phyloP scores from a whole-genome alignment of 2,113 vertebrate genomes.

The Serranochromis macrocephalus region DNA sequence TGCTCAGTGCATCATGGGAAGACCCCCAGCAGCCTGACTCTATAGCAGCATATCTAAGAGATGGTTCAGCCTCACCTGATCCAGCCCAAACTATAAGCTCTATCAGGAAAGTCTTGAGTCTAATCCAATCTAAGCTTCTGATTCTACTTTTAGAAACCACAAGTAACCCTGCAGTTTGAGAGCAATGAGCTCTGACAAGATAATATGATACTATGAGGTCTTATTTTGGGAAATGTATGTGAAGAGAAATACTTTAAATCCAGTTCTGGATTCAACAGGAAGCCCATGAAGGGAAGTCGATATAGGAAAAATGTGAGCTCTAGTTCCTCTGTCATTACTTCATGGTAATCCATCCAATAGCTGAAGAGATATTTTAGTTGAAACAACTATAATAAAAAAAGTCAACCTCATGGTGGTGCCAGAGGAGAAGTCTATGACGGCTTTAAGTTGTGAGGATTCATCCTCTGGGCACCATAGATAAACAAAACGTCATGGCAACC shows the following conservation, averaged over 20 bases:
- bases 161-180: neutral
- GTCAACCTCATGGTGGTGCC: too few relatives aligned
- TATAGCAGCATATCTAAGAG: neutral
- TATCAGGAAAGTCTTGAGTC: neutral
- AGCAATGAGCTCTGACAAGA: neutral
- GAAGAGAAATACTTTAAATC: neutral
- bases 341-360: neutral
- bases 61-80: neutral
- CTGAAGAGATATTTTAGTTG: too few relatives aligned
- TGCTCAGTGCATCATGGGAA: neutral
- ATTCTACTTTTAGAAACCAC: neutral
- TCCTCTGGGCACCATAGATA: neutral
- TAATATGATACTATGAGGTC: neutral
- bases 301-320: neutral
- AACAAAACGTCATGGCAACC: neutral
- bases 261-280: neutral
- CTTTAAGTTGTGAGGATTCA: neutral
- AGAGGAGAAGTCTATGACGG: accelerated
- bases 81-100: neutral
- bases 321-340: neutral
- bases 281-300: neutral
- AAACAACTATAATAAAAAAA: too few relatives aligned
- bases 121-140: accelerated
- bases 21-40: neutral
- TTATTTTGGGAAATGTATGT: neutral